Percentiles rank a stretch among this genome's conserved stretches.
Conservation (phyloP, 2,797 vertebrate genomes). For the Takifugu ocellatus region DNA sequence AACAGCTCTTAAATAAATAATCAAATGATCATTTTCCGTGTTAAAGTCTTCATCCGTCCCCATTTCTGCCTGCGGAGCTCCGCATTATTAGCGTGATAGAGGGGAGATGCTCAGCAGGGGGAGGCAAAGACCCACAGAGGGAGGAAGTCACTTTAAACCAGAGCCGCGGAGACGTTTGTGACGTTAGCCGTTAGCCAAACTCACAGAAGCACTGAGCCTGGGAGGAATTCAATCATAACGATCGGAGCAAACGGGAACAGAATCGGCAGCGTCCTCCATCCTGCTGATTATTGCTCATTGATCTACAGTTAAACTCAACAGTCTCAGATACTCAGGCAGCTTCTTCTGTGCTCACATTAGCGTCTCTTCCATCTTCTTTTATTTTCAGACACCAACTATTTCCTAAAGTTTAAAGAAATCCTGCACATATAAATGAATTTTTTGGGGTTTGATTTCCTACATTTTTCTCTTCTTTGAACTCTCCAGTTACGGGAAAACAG, state of each 20-base stretch:
- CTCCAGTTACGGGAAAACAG: no score
- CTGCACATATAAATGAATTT: no score
- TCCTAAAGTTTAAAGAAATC: no score
- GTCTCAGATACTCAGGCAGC: no score
- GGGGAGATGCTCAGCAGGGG: conserved; percentile 43
- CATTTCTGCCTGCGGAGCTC: conserved; percentile 31
- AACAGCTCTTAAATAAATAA: background rate
- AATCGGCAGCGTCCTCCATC: no score
- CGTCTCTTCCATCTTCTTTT: no score
- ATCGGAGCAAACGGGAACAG: background rate
- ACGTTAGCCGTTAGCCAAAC: background rate
- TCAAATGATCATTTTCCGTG: background rate
- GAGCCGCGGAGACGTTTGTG: background rate
- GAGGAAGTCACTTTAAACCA: background rate
- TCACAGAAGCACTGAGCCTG: background rate
- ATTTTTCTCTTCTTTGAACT: no score
- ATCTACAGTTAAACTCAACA: background rate
- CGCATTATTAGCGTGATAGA: conserved; percentile 17
- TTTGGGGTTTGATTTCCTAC: no score
- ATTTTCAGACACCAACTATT: no score
- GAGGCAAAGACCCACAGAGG: conserved; percentile 31
- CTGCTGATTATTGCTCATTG: no score
- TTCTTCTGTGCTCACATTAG: no score
- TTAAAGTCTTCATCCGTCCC: conserved; percentile 41
- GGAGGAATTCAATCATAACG: background rate